Evolutionary conservation across 1,140 invertebrate species (phyloP), one percentile per base, ranked within the genome.

Genomic region (Mesaphorura yosii): DNA sequence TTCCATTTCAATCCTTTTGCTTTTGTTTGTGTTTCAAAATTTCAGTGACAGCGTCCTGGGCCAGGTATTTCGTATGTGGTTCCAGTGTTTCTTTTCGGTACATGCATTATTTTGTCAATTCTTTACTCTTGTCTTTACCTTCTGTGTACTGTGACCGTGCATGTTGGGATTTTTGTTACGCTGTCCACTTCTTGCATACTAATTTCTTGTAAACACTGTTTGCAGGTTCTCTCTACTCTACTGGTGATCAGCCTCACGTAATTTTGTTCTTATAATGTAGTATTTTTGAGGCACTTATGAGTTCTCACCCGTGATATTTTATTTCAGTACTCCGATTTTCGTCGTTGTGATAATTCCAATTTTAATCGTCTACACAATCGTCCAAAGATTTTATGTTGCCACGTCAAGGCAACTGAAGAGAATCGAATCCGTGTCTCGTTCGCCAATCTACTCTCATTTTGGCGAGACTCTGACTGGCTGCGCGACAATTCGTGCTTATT

Each of bases 371-470:
- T 81, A 82, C 64, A 70, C 71, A 52, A 65, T 77, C 37, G 69
- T 78, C 7, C 63, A 79, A 75, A 68, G 72, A 55, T 75, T 79
- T 56, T 82, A 80, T 64, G 72, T 82, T 7, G 63, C 73, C 1
- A 75, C 79, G 4, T 78, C 77, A 1, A 64, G 80, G 29, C 80
- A 83, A 62, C 61, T 83, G 40, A 79, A 78, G 61, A 64, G 79
- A 20, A 56, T 82, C 3, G 78, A 82, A 60, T 80, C 79, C 3
- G 71, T 77, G 1, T 72, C 71, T 28, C 66, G 76, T 22, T 80
- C 78, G 3, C 80, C 79, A 1, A 79, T 82, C 45, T 82, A 78
- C 62, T 75, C 76, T 2, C 78, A 82, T 64, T 80, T 82, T 64
- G 73, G 75, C 15, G 78, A 80, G 68, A 77, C 72, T 14, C 47